phyloP scores from a whole-genome alignment of 2,113 vertebrate genomes.

The Artemisiospiza belli region DNA sequence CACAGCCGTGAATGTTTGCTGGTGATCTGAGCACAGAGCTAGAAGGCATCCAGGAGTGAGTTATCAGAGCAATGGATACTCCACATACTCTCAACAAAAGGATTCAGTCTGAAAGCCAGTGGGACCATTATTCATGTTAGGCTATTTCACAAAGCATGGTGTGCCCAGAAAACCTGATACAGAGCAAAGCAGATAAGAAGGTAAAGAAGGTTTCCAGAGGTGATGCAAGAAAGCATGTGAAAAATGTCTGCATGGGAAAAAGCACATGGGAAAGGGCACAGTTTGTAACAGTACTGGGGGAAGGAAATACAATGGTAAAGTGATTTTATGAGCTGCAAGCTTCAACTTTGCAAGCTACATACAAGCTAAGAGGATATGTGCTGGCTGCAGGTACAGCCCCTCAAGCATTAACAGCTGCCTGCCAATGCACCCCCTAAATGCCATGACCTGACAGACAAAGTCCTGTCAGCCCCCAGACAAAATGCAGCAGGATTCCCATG shows the following conservation, averaged over 20 bases:
- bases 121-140: not conserved
- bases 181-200: conserved; percentile 29
- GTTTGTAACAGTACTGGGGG: not conserved
- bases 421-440: not conserved
- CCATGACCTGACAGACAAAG: not conserved
- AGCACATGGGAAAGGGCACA: not conserved
- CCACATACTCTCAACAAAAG: conserved; percentile 1
- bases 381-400: not conserved
- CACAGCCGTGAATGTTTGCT: not conserved
- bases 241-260: conserved; percentile 4
- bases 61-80: conserved; percentile 4
- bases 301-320: not conserved
- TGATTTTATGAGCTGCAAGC: not conserved
- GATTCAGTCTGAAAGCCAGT: not conserved
- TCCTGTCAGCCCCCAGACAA: not conserved
- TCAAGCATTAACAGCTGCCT: not conserved
- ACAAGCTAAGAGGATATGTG: not conserved
- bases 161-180: conserved; percentile 35
- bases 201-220: conserved; percentile 16
- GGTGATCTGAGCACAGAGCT: not conserved
- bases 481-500: not conserved
- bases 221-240: not conserved
- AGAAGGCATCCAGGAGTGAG: not conserved
- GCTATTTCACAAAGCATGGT: not conserved
- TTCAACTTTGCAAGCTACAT: not conserved